Base-by-base conservation (phyloP, 2,113 vertebrate species). In the Proterorhinus semilunaris region DNA sequence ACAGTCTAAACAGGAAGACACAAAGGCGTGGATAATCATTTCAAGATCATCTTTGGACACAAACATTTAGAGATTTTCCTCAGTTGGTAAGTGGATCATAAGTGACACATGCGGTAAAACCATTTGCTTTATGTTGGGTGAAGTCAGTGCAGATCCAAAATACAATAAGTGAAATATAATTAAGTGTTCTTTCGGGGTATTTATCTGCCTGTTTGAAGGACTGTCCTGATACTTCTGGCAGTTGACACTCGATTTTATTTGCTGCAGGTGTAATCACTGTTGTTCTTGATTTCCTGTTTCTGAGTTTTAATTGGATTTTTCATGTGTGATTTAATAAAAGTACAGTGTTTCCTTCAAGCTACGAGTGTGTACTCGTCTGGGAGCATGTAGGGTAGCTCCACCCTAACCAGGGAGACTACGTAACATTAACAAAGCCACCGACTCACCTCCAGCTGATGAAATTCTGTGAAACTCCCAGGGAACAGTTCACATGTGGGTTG, bases 381-480 rank as follows among this genome's bases (percentile, higher is more conserved):
- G 64, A 70, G 44, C 16, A 53, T 65, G 54, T 48, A 63, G 72
- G 62, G 3, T 49, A 71, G 68, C 68, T 75, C 80, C 74, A 74
- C 71, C 65, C 66, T 75, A 63, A 49, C 58, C n/a, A 15, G 45
- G 52, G 68, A 52, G 72, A 36, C 27, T 65, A 47, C 13, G 13
- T 58, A 53, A 49, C 49, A 44, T 42, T 62, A 27, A 36, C 15
- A 5, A 76, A 70, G 44, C 68, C 65, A 27, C 64, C 65, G 55
- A 69, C 68, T 69, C 72, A 44, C 62, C 67, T 71, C 44, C 2
- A 52, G n/a, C 57, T 82, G 77, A 78, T 77, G 71, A 75, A 86
- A 81, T 49, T 61, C 52, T 66, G 53, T 1, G 68, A 65, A 82
- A 79, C 59, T 61, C 49, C 44, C 7, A 3, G 52, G 10, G 44